Base-by-base conservation (phyloP, 2,888 invertebrate genomes). In the Lasioglossum morio region DNA sequence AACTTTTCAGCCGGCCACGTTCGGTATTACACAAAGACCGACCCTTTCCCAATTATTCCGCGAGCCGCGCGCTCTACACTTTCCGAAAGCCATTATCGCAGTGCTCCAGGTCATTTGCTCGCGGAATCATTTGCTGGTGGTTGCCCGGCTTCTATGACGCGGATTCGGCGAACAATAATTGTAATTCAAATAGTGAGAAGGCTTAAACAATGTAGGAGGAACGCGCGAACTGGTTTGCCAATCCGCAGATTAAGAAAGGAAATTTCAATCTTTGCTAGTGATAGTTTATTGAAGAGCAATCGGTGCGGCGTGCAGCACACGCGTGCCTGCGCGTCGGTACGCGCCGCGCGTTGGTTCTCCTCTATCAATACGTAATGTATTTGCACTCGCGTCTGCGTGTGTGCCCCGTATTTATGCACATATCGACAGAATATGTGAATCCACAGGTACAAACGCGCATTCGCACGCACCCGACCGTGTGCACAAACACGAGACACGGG, bases 401-500 rank as follows among this genome's bases (percentile, higher is more conserved):
- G 77, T 60, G 81, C 14, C 34, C 74, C n/a, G 77, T 77, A 83
- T 87, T 84, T 87, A 82, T 86, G 81, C 81, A 48, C 69, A 79
- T 85, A 81, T 81, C 76, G 76, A 30, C n/a, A 69, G 81, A 79
- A 85, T 81, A 85, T 85, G 86, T 73, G 86, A 85, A 73, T 85
- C 81, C 46, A 70, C 69, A 78, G 77, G 69, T 85, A 86, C 80
- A 69, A 48, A 60, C 77, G 78, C 57, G 69, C 53, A 72, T 75
- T 75, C 76, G 60, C 60, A 72, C 87, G 77, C 75, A 69, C 53
- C 48, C 37, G 53, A 48, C 4, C 85, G 77, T 73, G 86, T 81
- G 82, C 81, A 84, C 82, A 80, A 75, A 87, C 82, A 79, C 81
- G 82, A 82, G 83, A 80, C 85, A 85, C 85, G 87, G 91, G 91